Conservation (phyloP, 1,140 invertebrate genomes). For the Bombus cullumanus region DNA sequence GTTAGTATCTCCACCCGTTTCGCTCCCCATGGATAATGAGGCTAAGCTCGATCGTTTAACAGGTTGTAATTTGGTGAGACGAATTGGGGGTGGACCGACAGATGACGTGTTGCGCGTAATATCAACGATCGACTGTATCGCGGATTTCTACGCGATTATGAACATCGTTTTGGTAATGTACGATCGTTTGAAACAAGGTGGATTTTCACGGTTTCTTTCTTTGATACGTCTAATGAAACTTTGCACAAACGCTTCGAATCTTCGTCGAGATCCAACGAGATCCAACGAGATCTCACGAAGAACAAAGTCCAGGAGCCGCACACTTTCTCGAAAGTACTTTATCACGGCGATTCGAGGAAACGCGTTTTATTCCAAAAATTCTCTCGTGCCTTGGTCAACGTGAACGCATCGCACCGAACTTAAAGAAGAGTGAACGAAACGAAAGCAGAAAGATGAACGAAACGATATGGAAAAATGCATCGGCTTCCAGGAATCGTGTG, state of each 20-base stretch:
- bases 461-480: not conserved
- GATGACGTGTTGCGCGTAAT: accelerated
- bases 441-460: not conserved
- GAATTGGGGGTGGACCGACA: not conserved
- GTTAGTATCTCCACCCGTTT: not conserved
- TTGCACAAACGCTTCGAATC: too few relatives aligned
- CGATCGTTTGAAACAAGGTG: too few relatives aligned
- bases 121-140: too few relatives aligned
- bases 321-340: not conserved
- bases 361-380: not conserved
- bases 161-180: too few relatives aligned
- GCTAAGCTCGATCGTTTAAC: conserved; percentile 3
- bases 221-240: too few relatives aligned
- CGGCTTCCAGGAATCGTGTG: not conserved
- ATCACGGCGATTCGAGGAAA: not conserved
- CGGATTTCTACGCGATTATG: too few relatives aligned
- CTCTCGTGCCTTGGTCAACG: too few relatives aligned
- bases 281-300: not conserved
- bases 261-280: not conserved
- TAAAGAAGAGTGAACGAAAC: not conserved
- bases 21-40: not conserved
- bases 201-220: too few relatives aligned
- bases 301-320: not conserved
- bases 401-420: not conserved
- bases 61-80: conserved; percentile 10